Percentiles rank a stretch among this genome's conserved stretches.
Conservation (phyloP, 2,888 invertebrate species). For the Pachliopta kotzebuea region DNA sequence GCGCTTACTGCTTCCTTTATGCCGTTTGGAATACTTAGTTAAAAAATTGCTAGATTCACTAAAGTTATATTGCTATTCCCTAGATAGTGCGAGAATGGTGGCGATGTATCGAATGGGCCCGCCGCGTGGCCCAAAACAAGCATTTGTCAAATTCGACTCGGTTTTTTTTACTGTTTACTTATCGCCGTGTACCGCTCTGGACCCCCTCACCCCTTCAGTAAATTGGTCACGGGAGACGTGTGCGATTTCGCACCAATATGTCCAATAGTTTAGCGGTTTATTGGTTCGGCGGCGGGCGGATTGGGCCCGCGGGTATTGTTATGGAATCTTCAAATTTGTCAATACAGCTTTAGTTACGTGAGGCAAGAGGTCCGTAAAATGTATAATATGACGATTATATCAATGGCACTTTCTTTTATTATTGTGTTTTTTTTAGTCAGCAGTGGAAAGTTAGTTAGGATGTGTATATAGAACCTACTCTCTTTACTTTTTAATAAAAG, state of each 20-base stretch:
- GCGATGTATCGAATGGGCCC: slow-evolving; percentile 51
- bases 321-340: slow-evolving; percentile 25
- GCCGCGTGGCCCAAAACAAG: slow-evolving; percentile 76
- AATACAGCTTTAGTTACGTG: not conserved
- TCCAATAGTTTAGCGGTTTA: slow-evolving; percentile 65
- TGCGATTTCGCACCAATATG: slow-evolving; percentile 60
- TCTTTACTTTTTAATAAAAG: no score
- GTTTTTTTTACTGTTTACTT: slow-evolving; percentile 69
- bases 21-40: not conserved
- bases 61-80: slow-evolving; percentile 14
- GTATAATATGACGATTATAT: not conserved
- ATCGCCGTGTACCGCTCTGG: slow-evolving; percentile 51
- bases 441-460: no score
- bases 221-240: slow-evolving; percentile 71
- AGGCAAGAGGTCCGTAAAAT: slow-evolving; percentile 6
- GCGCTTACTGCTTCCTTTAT: no score
- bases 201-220: slow-evolving; percentile 56
- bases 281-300: slow-evolving; percentile 45
- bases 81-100: slow-evolving; percentile 37
- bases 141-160: slow-evolving; percentile 76
- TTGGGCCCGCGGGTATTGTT: slow-evolving; percentile 48
- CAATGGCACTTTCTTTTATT: no score
- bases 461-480: no score
- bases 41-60: not conserved
- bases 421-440: no score